Base-by-base conservation (phyloP, 2,888 invertebrate species). In the Hypsopygia costalis region DNA sequence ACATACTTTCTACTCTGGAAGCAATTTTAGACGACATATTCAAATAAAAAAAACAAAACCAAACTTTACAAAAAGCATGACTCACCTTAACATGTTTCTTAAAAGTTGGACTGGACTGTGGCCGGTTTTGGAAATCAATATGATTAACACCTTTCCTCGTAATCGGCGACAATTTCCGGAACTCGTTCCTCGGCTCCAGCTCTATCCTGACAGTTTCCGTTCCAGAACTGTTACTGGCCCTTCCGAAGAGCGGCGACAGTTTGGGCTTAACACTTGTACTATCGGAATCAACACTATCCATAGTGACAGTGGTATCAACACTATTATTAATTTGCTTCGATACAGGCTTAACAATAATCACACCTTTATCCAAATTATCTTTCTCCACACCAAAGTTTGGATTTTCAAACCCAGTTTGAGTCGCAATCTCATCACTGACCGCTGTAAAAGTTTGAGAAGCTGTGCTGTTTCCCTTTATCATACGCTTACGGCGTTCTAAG, bases 341-440 rank as follows among this genome's bases (percentile, higher is more conserved):
- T 0, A 80, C 64, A 6, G 89, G 87, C 44, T 88, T 87, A 0
- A 89, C 89, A 0, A 86, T 48, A 0, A 89, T 87, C 10, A 89
- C 10, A 0, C 79, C 79, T 0, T 62, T 56, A 1, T 70, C 69
- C 0, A 66, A 28, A 12, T 59, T 59, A 21, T 65, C 69, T 21
- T 48, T 60, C 1, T 64, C 53, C 0, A 47, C 40, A 22, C 52
- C 56, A 11, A 68, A 89, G 47, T 82, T 88, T 0, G 88, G 89
- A 44, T 89, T 89, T 46, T 87, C 89, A 29, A 89, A 89, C 1
- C 89, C 88, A 0, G 87, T 86, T 48, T 82, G 83, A 0, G 85
- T 83, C 0, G 75, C 78, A 25, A 79, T 80, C 5, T 81, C 87
- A n/a, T 85, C 86, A 5, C 69, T 77, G n/a, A 75, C 76, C 16